A percentile compares a stretch with the other conserved stretches of the same genome.
Evolutionary conservation across 2,113 vertebrate genomes (phyloP).

Genomic region (Microtus pennsylvanicus): DNA sequence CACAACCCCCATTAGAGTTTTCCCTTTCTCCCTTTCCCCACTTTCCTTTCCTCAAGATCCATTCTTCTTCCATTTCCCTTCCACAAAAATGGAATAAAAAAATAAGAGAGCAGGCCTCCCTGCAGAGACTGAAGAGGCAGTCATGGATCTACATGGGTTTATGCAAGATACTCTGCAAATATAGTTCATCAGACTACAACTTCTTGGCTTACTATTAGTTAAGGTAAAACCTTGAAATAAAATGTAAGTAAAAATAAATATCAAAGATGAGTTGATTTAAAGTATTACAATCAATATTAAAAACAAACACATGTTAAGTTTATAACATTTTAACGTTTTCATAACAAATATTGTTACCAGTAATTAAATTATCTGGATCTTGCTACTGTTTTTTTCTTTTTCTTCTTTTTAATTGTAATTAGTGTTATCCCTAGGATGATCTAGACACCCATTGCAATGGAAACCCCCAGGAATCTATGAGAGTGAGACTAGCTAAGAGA

Average conservation of each 20-base stretch:
- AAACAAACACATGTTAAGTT: not conserved
- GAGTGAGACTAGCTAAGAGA: not conserved
- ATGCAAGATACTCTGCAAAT: not conserved
- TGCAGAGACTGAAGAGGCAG: not conserved
- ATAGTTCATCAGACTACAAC: not conserved
- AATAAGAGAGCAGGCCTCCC: not conserved
- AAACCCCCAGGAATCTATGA: not conserved
- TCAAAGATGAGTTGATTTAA: not conserved
- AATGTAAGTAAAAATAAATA: not conserved
- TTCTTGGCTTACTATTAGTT: not conserved
- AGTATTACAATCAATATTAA: not conserved
- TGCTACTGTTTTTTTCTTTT: not conserved
- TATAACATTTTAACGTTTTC: not conserved
- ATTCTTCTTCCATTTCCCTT: not conserved
- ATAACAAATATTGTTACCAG: too few species aligned
- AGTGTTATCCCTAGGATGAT: not conserved
- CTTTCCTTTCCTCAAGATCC: not conserved
- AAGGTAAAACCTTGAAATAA: not conserved
- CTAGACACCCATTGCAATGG: not conserved
- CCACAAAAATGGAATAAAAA: too few species aligned
- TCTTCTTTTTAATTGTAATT: not conserved
- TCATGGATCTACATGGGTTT: not conserved
- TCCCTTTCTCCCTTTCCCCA: not conserved
- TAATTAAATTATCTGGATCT: not conserved
- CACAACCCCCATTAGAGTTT: not conserved